These are phyloP conservation scores for Hyppa rectilinea DNA, from an alignment of 2,888 invertebrate species.

Conservation along the genomic window DNA sequence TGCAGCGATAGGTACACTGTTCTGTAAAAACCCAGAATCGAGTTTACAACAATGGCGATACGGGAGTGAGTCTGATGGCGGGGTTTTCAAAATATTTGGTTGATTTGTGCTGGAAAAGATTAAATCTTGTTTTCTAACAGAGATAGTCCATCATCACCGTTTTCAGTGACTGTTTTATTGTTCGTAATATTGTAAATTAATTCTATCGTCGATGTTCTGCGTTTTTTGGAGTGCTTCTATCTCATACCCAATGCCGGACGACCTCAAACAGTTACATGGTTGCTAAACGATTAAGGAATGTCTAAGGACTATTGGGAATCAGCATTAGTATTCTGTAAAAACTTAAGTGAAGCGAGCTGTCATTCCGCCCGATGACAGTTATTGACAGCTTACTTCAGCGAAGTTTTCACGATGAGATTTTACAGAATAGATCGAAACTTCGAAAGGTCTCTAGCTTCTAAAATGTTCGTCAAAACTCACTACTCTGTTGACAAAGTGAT, in stretches of 20 bases:
- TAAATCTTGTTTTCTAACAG: too few species aligned
- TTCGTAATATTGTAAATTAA: too few species aligned
- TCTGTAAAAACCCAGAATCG: not conserved
- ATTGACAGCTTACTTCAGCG: too few species aligned
- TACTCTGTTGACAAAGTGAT: not conserved
- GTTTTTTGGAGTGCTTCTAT: not conserved
- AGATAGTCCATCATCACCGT: not conserved
- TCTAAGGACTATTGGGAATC: not conserved
- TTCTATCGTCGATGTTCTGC: not conserved
- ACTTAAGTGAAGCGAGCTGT: too few species aligned
- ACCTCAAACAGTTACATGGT: not conserved
- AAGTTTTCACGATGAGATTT: too few species aligned
- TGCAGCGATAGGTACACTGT: conserved; percentile 3
- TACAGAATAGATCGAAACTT: too few species aligned
- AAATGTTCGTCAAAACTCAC: not conserved
- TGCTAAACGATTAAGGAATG: not conserved
- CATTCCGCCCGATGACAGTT: too few species aligned
- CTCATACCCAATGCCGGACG: too few species aligned
- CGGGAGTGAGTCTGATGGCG: not conserved
- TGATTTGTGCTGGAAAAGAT: too few species aligned
- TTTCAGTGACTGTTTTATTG: not conserved
- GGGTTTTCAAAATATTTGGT: not conserved
- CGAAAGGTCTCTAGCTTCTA: not conserved
- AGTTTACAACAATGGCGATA: not conserved
- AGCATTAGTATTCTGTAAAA: too few species aligned